Evolutionary conservation across 2,797 vertebrate species (phyloP).

Genomic region (Moxostoma hubbsi): DNA sequence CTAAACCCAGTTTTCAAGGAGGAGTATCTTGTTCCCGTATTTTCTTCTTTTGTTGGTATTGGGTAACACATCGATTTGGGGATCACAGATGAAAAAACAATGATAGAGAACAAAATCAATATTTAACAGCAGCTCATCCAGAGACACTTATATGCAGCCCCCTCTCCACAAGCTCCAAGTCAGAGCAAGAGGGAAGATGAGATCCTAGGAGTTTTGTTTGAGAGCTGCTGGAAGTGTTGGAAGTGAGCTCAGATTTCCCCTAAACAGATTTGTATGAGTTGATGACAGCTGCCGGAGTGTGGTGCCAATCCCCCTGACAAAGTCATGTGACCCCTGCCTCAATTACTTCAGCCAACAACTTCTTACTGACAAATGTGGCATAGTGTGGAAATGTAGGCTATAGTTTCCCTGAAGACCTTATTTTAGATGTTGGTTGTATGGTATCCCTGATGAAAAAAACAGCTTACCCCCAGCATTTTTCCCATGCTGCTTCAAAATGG

Average conservation of each 20-base stretch:
- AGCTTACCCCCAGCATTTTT: too few species aligned
- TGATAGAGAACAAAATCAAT: conserved; percentile 22
- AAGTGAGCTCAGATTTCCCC: conserved; percentile 69
- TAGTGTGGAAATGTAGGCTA: conserved; percentile 25
- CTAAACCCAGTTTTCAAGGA: conserved; percentile 4
- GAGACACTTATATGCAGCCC: conserved; percentile 16
- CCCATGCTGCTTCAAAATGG: too few species aligned
- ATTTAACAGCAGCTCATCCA: conserved; percentile 29
- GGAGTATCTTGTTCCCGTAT: neutral
- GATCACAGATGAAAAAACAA: neutral
- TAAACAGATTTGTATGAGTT: conserved; percentile 64
- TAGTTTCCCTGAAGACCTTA: conserved; percentile 32
- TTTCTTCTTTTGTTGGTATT: conserved; percentile 31
- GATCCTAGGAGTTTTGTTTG: conserved; percentile 48
- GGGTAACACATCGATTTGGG: conserved; percentile 22
- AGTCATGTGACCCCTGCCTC: conserved; percentile 65
- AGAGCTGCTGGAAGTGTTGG: conserved; percentile 50
- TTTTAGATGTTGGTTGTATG: conserved; percentile 5
- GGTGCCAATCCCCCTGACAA: conserved; percentile 62
- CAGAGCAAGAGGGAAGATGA: conserved; percentile 40
- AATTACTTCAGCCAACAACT: conserved; percentile 52
- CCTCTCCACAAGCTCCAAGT: conserved; percentile 4
- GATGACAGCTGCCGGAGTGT: conserved; percentile 74
- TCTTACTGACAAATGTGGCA: conserved; percentile 56
- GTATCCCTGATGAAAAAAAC: neutral